A percentile compares a stretch with the other conserved stretches of the same genome.
Conservation (phyloP, 2,797 vertebrate species). For the Enteromius paludinosus region DNA sequence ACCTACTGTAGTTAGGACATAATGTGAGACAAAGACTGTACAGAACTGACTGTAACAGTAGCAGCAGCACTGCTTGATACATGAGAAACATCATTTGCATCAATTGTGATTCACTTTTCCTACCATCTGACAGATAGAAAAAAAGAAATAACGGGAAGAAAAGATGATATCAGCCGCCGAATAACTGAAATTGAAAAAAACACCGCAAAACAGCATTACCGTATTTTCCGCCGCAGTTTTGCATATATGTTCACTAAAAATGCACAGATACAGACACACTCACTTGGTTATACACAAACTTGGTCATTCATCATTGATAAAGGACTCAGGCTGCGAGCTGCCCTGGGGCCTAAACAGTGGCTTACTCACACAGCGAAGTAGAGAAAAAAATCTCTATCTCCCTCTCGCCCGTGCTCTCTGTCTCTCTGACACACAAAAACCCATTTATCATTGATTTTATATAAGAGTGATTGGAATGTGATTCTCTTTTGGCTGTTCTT, state of each 20-base stretch:
- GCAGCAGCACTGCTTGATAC: background rate
- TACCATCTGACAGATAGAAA: background rate
- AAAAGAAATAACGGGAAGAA: background rate
- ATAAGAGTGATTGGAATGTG: conserved; percentile 1
- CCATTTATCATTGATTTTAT: conserved; percentile 36
- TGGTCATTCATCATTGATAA: conserved; percentile 50
- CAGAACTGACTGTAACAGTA: background rate
- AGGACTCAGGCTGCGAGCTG: conserved; percentile 34
- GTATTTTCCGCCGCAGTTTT: conserved; percentile 21
- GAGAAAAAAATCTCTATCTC: background rate
- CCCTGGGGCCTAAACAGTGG: conserved; percentile 43
- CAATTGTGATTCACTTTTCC: conserved; percentile 14
- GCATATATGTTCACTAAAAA: conserved; percentile 32
- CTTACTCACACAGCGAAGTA: conserved; percentile 28
- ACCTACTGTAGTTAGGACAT: background rate
- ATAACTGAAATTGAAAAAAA: conserved; percentile 14
- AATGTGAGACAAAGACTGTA: background rate
- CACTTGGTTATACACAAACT: conserved; percentile 13
- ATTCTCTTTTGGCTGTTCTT: conserved; percentile 1
- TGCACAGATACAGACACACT: conserved; percentile 16
- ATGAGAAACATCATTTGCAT: conserved; percentile 31
- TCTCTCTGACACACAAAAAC: conserved; percentile 16
- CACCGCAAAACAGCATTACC: background rate
- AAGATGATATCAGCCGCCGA: background rate
- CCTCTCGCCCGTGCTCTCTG: background rate